Evolutionary conservation across 2,888 invertebrate species (phyloP), one percentile per base, ranked within the genome.

Genomic region (Rhingia campestris): DNA sequence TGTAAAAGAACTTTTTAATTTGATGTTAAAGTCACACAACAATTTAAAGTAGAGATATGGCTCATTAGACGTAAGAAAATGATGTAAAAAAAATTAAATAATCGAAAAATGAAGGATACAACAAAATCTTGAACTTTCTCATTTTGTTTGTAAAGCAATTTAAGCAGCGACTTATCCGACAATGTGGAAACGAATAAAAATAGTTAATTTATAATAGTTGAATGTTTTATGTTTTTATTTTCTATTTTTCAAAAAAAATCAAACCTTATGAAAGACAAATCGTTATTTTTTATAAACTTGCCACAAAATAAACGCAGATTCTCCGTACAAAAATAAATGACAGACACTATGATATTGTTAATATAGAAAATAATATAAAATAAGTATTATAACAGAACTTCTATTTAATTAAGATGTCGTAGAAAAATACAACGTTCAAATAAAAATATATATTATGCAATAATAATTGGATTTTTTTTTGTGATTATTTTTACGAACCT

Each of bases 361-460:
- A 82, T 75, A 75, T 80, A 80, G 70, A 54, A 66, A 79, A 69
- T 63, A 69, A 70, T 67, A 66, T 75, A 54, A 66, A 66, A 70
- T 80, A 69, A 64, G 69, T 70, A 84, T 75, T 75, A 70, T 64
- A 80, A 75, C 64, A 70, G 70, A 84, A 79, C 74, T 79, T 82
- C 82, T 84, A 80, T 79, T 80, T 64, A 84, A 84, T 74, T 74
- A 84, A 70, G 66, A 80, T 84, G 84, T 84, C 84, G 84, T 84
- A 84, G 84, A 75, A 72, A 79, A 80, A 80, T 74, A 79, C 82
- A 82, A 84, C 79, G 84, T 84, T 84, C 80, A 84, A 84, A 84
- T 84, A 84, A 80, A 84, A 75, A 66, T 84, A 84, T 84, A 84
- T 75, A 84, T 80, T 79, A 82, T 79, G 82, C 63, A 70, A 74